A percentile compares a stretch with the other conserved stretches of the same genome.
Conservation (phyloP, 2,113 vertebrate genomes). For the Planiliza haematocheilus region DNA sequence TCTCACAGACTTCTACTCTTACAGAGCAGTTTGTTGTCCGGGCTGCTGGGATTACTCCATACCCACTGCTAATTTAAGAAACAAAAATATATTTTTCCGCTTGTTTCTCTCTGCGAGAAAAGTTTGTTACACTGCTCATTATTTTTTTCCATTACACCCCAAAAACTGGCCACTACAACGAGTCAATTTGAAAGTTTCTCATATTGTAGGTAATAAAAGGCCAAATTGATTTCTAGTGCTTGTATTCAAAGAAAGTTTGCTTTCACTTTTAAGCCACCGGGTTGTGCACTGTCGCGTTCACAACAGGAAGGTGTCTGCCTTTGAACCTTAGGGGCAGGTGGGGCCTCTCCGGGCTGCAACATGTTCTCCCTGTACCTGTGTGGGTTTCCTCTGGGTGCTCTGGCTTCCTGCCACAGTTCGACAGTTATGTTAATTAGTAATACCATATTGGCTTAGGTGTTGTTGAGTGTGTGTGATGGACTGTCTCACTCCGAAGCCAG, state of each 20-base stretch:
- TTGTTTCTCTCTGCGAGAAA: not conserved
- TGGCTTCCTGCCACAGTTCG: no score
- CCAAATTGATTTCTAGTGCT: slow-evolving; percentile 9
- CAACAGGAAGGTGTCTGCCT: no score
- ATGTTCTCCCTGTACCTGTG: no score
- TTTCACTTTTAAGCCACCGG: not conserved
- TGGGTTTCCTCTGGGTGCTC: no score
- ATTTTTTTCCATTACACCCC: slow-evolving; percentile 27
- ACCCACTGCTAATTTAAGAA: slow-evolving; percentile 5
- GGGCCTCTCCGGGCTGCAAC: no score
- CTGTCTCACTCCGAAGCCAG: no score
- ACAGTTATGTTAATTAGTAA: no score
- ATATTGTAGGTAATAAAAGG: slow-evolving; percentile 9
- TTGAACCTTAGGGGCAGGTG: no score
- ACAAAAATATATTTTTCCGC: slow-evolving; percentile 11
- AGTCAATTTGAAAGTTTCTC: slow-evolving; percentile 7
- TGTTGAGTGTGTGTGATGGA: no score
- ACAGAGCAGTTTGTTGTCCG: not conserved
- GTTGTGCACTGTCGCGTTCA: not conserved
- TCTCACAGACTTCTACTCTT: slow-evolving; percentile 7
- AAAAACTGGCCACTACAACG: slow-evolving; percentile 18
- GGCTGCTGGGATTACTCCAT: slow-evolving; percentile 8
- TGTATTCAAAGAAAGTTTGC: not conserved
- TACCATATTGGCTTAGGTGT: no score
- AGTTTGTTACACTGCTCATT: slow-evolving; percentile 29